phyloP scores from a whole-genome alignment of 2,113 vertebrate species.

The Nothocercus julius region DNA sequence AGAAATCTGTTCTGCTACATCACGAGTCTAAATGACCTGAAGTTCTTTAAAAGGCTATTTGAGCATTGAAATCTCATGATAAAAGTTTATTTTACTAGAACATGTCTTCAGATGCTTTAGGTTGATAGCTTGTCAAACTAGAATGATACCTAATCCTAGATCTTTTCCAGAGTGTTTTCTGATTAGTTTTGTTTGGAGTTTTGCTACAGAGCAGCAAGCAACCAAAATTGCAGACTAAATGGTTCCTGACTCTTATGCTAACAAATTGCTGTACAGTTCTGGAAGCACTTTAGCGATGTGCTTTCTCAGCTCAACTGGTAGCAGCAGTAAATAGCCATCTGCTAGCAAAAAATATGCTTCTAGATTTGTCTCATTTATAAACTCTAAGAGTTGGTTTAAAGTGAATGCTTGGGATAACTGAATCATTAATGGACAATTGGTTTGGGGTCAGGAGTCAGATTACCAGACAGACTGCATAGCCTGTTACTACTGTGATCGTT shows the following conservation, averaged over 20 bases:
- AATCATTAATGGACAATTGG: not conserved
- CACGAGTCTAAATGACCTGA: rapidly evolving
- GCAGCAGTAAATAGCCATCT: not conserved
- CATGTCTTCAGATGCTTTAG: not conserved
- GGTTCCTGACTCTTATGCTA: not conserved
- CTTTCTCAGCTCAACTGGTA: not conserved
- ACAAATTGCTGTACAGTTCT: not conserved
- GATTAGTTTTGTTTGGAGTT: not conserved
- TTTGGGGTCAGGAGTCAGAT: not conserved
- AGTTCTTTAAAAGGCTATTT: not conserved
- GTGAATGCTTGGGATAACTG: not conserved
- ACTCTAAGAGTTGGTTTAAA: not conserved
- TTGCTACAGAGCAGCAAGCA: not conserved
- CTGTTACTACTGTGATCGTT: not conserved
- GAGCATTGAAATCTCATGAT: not conserved
- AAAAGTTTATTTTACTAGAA: not conserved
- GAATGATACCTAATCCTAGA: not conserved
- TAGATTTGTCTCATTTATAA: not conserved
- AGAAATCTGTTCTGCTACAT: not conserved
- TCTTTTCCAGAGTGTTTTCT: not conserved
- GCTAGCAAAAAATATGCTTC: not conserved
- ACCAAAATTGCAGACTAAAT: not conserved
- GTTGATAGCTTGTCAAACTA: not conserved
- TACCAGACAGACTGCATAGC: too few relatives aligned
- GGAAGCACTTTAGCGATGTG: not conserved